Percentiles rank a stretch among this genome's conserved stretches.
Conservation (phyloP, 2,113 vertebrate species). For the Burhinus oedicnemus region DNA sequence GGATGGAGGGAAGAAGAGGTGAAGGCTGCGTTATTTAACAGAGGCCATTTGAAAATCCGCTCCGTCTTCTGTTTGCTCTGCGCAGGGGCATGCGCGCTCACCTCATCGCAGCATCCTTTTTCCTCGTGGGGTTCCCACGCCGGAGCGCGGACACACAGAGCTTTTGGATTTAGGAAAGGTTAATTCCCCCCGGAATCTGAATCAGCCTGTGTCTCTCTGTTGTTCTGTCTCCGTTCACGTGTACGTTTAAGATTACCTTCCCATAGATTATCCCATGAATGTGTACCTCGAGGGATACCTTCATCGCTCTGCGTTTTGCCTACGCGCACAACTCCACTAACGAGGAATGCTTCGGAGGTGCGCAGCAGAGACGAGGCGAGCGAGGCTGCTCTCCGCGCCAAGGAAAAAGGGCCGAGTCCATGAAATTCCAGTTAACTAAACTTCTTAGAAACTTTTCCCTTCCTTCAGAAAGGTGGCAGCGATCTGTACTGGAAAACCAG, state of each 20-base stretch:
- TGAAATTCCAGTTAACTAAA: not conserved
- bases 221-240: not conserved
- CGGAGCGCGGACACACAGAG: not conserved
- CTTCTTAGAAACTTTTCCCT: not conserved
- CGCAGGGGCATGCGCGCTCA: not conserved
- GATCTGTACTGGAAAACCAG: not conserved
- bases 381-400: not conserved
- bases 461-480: not conserved
- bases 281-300: not conserved
- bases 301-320: not conserved
- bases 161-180: not conserved
- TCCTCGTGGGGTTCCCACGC: not conserved
- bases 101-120: rapidly evolving
- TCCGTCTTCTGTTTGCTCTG: not conserved
- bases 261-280: not conserved
- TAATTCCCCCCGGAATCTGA: not conserved
- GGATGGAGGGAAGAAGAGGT: not conserved
- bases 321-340: not conserved
- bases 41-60: not conserved
- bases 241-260: not conserved
- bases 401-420: not conserved
- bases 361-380: not conserved
- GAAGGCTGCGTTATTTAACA: not conserved
- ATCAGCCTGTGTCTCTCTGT: not conserved
- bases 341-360: not conserved